Conservation (phyloP, 2,113 vertebrate genomes). For the Engraulis encrasicolus region DNA sequence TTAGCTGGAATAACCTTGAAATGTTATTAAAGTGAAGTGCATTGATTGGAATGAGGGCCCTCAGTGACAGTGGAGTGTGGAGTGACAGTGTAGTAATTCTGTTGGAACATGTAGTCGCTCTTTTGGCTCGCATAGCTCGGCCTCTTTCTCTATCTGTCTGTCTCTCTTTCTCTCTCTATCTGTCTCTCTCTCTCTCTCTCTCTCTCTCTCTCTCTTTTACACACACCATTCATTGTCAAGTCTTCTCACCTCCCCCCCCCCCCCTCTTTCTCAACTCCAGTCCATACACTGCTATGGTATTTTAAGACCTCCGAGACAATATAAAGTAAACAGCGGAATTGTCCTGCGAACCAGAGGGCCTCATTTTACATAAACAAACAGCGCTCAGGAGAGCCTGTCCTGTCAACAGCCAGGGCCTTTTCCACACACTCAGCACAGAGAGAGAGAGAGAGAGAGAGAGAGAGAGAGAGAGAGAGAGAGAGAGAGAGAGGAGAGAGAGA, state of each 20-base stretch:
- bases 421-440: constrained; percentile 47
- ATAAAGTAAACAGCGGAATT: constrained; percentile 59
- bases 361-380: constrained; percentile 61
- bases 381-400: constrained; percentile 46
- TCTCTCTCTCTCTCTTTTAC: neutral
- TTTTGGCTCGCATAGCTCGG: neutral
- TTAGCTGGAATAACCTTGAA: neutral
- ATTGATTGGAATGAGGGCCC: neutral
- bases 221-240: neutral
- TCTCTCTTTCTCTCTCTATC: neutral
- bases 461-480: no score
- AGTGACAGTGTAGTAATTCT: constrained; percentile 4
- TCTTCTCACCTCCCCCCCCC: neutral
- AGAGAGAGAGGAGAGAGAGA: constrained; percentile 13
- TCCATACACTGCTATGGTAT: constrained; percentile 48
- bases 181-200: neutral
- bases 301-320: constrained; percentile 60
- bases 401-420: constrained; percentile 55
- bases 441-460: constrained; percentile 25
- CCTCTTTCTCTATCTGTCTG: no score
- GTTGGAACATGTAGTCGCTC: constrained; percentile 14
- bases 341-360: constrained; percentile 48
- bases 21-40: constrained; percentile 14
- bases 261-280: constrained; percentile 23
- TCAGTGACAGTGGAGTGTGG: constrained; percentile 6